phyloP scores from a whole-genome alignment of 2,113 vertebrate genomes.

The Nibea coibor region DNA sequence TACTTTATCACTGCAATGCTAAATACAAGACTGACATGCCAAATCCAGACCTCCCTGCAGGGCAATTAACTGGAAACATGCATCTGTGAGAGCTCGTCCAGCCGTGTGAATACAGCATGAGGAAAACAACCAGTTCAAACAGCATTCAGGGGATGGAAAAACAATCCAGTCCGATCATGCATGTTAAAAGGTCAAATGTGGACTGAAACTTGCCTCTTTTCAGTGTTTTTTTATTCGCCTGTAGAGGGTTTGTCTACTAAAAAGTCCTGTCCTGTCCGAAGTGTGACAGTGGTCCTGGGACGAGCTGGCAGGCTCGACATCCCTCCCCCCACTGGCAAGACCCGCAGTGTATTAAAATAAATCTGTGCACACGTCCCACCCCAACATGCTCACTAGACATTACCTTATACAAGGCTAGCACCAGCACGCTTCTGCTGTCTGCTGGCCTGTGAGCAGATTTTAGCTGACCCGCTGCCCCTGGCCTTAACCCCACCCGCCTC shows the following conservation, averaged over 20 bases:
- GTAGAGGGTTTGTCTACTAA: constrained; percentile 59
- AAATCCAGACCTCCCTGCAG: constrained; percentile 50
- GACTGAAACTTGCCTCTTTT: constrained; percentile 77
- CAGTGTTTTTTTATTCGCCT: constrained; percentile 51
- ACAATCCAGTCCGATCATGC: constrained; percentile 65
- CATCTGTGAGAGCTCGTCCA: constrained; percentile 43
- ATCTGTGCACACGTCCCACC: constrained; percentile 85
- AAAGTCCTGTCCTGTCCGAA: constrained; percentile 66
- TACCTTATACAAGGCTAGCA: constrained; percentile 95
- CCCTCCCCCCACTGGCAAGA: constrained; percentile 68
- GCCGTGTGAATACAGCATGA: constrained; percentile 22
- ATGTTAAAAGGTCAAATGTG: constrained; percentile 64
- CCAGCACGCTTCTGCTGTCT: constrained; percentile 86
- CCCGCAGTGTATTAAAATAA: constrained; percentile 87
- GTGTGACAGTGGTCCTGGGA: constrained; percentile 70
- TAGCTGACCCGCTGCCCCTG: constrained; percentile 63
- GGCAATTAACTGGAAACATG: constrained; percentile 51
- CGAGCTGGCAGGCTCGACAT: constrained; percentile 47
- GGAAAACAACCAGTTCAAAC: constrained; percentile 40
- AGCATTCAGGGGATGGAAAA: constrained; percentile 24
- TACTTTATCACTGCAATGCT: constrained; percentile 21
- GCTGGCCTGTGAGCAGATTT: constrained; percentile 86
- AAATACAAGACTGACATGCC: constrained; percentile 64
- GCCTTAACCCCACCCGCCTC: constrained; percentile 76
- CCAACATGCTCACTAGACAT: constrained; percentile 91